Base-by-base conservation (phyloP, 1,140 invertebrate species). In the Hyphantria cunea region DNA sequence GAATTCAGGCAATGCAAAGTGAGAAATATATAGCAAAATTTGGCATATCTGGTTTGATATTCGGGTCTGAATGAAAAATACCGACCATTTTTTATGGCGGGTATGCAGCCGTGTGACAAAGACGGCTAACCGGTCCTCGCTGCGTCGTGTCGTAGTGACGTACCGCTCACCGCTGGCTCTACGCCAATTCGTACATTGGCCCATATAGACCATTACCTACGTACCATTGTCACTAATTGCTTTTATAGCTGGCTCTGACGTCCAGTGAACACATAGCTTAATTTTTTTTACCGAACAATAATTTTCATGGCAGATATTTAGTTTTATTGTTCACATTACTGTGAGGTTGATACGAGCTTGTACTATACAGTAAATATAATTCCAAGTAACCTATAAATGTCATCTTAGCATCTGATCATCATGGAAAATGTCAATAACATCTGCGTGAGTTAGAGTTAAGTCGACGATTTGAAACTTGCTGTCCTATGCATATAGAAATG, bases 211-310 rank as follows among this genome's bases (percentile, higher is more conserved):
- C 74, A 76, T 80, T 79, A 82, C 82, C 78, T 74, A 72, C 65
- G 68, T 72, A 72, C 70, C 68, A 78, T 80, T 80, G 76, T 74
- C 74, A 72, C 77, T 86, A 84, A 84, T 86, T 84, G 80, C 81
- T 81, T 84, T 82, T 79, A 85, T 83, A 75, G 72, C 72, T 37
- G 52, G 54, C 39, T 71, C 53, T 74, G 54, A 52, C 76, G 73
- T 66, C 60, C 66, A 42, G 52, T 15, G 52, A 64, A 72, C 66
- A 74, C 68, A 73, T 62, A 73, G 14, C 66, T 75, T 79, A 70
- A 72, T 68, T 74, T 76, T 76, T 77, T 70, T 44, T 31, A 48
- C 31, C 64, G 6, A 31, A 34, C 34, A 66, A 66, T 66, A 42
- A 60, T 47, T 42, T 58, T 56, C 17, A n/a, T 17, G 14, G 9